A percentile compares a stretch with the other conserved stretches of the same genome.
These are phyloP conservation scores for Sycobia sp. DNA, from an alignment of 1,140 invertebrate genomes.

Conservation along the genomic window DNA sequence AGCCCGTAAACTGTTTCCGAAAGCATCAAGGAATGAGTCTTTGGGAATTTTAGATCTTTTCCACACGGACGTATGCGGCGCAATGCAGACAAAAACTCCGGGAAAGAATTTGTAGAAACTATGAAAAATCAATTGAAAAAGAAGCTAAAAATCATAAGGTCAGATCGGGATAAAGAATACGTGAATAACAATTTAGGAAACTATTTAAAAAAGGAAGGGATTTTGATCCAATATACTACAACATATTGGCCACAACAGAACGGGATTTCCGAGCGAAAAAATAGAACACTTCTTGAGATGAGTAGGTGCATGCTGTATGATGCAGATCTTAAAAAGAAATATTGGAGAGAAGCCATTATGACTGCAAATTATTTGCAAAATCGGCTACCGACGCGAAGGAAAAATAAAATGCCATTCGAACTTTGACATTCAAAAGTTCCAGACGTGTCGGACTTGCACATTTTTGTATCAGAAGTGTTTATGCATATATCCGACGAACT, in stretches of 20 bases:
- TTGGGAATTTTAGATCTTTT: neutral
- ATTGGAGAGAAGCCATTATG: neutral
- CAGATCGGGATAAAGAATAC: neutral
- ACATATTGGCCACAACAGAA: neutral
- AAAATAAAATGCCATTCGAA: constrained; percentile 34
- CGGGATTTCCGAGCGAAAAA: neutral
- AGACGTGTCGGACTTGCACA: constrained; percentile 9
- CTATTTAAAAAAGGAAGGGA: neutral
- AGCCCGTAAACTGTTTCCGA: constrained; percentile 32
- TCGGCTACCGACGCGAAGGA: constrained; percentile 12
- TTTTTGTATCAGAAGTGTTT: constrained; percentile 22
- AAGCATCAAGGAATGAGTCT: constrained; percentile 14
- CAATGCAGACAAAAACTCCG: constrained; percentile 12
- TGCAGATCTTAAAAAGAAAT: constrained; percentile 2
- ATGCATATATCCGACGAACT: constrained; percentile 39
- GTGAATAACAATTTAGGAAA: neutral
- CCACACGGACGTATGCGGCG: constrained; percentile 20
- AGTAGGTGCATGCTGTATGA: neutral
- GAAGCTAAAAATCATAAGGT: constrained; percentile 30
- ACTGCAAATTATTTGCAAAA: constrained; percentile 43
- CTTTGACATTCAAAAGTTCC: constrained; percentile 22
- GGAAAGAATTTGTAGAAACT: constrained; percentile 27
- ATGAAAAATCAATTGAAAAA: constrained; percentile 40
- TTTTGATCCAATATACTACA: neutral
- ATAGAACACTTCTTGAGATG: neutral